phyloP scores from a whole-genome alignment of 2,113 vertebrate species.

The Apistogramma diplotaenia region DNA sequence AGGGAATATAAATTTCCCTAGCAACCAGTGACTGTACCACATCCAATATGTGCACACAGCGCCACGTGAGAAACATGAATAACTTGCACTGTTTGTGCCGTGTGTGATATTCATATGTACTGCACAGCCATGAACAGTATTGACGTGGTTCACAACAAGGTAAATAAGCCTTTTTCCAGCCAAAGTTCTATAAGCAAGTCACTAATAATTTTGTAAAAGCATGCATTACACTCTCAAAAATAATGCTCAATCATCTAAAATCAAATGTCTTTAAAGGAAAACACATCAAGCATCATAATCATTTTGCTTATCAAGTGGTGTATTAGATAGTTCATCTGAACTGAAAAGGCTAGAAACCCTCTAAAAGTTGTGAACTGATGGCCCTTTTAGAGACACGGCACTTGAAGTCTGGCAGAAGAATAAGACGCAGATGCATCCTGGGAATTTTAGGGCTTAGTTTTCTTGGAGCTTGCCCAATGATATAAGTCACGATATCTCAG shows the following conservation, averaged over 20 bases:
- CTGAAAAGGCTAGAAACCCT: not conserved
- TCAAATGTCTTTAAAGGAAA: not conserved
- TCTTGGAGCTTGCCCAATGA: slow-evolving; percentile 2
- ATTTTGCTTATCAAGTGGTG: not conserved
- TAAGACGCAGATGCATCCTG: not conserved
- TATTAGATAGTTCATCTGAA: not conserved
- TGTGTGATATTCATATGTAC: not conserved
- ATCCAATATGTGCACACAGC: not conserved
- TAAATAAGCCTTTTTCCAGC: not conserved
- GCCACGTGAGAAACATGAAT: not conserved
- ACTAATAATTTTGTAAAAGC: not conserved
- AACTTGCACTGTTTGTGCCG: not conserved
- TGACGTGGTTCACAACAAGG: not conserved
- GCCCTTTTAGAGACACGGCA: not conserved
- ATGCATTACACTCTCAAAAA: not conserved
- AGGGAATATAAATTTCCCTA: not conserved
- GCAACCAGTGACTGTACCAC: not conserved
- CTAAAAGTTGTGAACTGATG: not conserved
- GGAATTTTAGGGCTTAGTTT: slow-evolving; percentile 2
- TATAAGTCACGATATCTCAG: slow-evolving; percentile 2
- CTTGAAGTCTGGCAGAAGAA: not conserved
- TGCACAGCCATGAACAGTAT: not conserved
- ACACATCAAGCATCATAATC: not conserved
- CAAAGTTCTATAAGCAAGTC: not conserved
- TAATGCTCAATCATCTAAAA: not conserved